phyloP scores from a whole-genome alignment of 2,888 invertebrate genomes.

The Coenonympha arcania region DNA sequence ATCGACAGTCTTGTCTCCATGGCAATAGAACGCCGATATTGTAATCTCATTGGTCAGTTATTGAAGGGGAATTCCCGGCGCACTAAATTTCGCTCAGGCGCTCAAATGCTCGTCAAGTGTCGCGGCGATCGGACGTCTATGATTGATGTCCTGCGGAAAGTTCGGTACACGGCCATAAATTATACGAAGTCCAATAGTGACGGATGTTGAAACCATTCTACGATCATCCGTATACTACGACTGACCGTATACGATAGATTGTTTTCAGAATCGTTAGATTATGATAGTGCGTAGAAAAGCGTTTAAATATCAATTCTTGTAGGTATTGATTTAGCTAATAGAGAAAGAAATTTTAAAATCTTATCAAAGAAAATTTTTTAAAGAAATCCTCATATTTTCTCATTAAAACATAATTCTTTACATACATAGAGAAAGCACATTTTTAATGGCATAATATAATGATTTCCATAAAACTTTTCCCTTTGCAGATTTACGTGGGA shows the following conservation, averaged over 20 bases:
- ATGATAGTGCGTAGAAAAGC: too few species aligned
- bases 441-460: not conserved
- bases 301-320: too few species aligned
- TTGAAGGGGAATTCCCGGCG: not conserved
- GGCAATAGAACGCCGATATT: not conserved
- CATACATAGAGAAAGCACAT: not conserved
- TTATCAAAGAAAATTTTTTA: too few species aligned
- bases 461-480: not conserved
- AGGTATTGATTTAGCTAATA: too few species aligned
- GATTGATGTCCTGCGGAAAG: slow-evolving; percentile 47
- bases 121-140: slow-evolving; percentile 31
- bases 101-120: slow-evolving; percentile 56
- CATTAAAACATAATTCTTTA: not conserved
- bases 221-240: not conserved
- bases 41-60: not conserved
- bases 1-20: not conserved
- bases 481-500: slow-evolving; percentile 1
- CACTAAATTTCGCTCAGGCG: slow-evolving; percentile 8
- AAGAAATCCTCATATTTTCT: too few species aligned
- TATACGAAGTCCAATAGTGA: slow-evolving; percentile 17
- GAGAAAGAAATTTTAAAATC: too few species aligned
- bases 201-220: not conserved
- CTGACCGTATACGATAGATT: too few species aligned
- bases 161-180: slow-evolving; percentile 22
- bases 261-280: too few species aligned